Base-by-base conservation (phyloP, 2,797 vertebrate genomes). In the Hydrocynus forskahlii region DNA sequence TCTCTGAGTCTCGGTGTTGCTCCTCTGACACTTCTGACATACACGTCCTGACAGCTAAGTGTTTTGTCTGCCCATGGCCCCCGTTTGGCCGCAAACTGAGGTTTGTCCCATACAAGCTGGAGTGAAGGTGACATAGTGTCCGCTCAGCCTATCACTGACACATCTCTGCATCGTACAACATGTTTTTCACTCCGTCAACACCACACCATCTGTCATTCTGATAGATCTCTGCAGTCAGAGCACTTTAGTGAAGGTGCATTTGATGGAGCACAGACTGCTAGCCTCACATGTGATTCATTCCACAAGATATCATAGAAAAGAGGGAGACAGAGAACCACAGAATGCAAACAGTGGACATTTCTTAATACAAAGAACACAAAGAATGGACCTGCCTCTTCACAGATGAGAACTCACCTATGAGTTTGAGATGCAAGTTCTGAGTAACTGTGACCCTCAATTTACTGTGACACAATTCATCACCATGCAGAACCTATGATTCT, bases 151-250 rank as follows among this genome's bases (percentile, higher is more conserved):
- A 78, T 82, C 78, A 45, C 35, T 75, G 81, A 81, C 73, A 29
- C 70, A 77, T 83, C 59, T 64, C 76, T 16, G 60, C 66, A 72
- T 50, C 64, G 23, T 71, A 81, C 35, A 78, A 64, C 71, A 73
- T 78, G 68, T 79, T 85, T 88, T 82, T 57, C 75, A 81, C 86
- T 77, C 64, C 13, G n/a, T 85, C 85, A 83, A 84, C 84, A 79
- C 62, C 72, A 68, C 57, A 69, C 84, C 79, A 87, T 88, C 82
- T 83, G 84, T 85, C 81, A 83, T 45, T 73, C 62, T 21, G 73
- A 81, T 76, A 81, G 79, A 17, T 79, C 80, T 73, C 16, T 73
- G 75, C 63, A 69, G 72, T 50, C 50, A 57, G 55, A 75, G 52
- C 16, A 54, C 64, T 75, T 71, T 75, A 40, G 40, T 71, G 68